Evolutionary conservation across 2,113 vertebrate genomes (phyloP), one percentile per base, ranked within the genome.

Genomic region (Erythrolamprus reginae): DNA sequence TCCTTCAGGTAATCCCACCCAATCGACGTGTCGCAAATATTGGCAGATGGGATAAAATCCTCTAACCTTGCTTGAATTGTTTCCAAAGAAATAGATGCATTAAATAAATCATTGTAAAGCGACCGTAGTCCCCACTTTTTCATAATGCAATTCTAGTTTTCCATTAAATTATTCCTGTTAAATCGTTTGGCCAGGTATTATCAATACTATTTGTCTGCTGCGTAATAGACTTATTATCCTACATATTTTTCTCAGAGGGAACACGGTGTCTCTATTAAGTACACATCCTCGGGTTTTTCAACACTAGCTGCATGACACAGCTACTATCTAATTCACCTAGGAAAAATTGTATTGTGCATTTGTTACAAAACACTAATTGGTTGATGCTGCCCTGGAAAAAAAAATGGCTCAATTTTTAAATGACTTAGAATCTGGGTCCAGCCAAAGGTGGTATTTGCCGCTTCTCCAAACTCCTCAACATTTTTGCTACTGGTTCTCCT

Each of bases 291-390:
- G 2, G 13, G 15, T 70, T 70, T 70, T 70, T 38, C 65, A 17
- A 56, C 33, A 82, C 50, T 56, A 87, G 65, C 65, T 48, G 15
- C 52, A 51, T 28, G 88, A 84, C 45, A 83, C 5, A 0, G 52
- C 13, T 82, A 82, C 13, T 82, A 83, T 58, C 42, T 89, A 87
- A 92, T 89, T 61, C 84, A 86, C 56, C 26, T 82, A 87, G 45
- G 88, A 82, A 87, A 87, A 89, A 87, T 82, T 56, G 65, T 45
- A 92, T 50, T 87, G 23, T 82, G 19, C 58, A 89, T 82, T 87
- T 50, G 23, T 89, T 89, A 56, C 47, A 13, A 83, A 82, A 33
- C 33, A 21, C 65, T 28, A 10, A 17, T 87, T 82, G n/a, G 61
- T 89, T 92, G 50, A 58, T 82, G 33, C 82, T 42, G 47, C 51